Percentiles rank a stretch among this genome's conserved stretches.
These are phyloP conservation scores for Grallaria varia DNA, from an alignment of 2,113 vertebrate species.

Conservation along the genomic window DNA sequence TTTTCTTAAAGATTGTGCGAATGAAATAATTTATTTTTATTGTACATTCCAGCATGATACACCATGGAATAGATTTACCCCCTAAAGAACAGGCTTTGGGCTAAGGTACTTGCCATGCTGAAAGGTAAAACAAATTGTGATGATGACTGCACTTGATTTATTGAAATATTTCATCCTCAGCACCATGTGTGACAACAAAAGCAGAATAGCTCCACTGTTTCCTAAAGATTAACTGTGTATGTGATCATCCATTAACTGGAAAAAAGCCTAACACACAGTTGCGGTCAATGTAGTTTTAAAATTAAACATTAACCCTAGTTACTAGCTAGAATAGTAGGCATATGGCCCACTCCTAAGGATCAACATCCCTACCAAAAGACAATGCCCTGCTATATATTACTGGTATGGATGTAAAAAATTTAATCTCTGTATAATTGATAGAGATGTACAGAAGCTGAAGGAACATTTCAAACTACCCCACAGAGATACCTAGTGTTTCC, in stretches of 20 bases:
- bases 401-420: not conserved
- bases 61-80: not conserved
- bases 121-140: slow-evolving; percentile 45
- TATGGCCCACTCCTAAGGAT: not conserved
- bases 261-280: not conserved
- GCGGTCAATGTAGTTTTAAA: not conserved
- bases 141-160: not conserved
- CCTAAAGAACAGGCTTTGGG: not conserved
- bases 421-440: not conserved
- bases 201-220: not conserved
- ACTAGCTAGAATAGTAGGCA: not conserved
- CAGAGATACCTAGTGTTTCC: not conserved
- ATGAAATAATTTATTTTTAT: slow-evolving; percentile 49
- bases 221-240: not conserved
- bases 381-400: rapidly evolving
- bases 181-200: not conserved
- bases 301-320: not conserved
- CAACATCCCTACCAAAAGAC: not conserved
- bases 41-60: slow-evolving; percentile 28
- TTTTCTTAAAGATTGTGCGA: slow-evolving; percentile 15
- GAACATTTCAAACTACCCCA: not conserved
- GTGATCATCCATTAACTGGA: not conserved
- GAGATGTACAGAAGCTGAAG: not conserved
- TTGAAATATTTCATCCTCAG: slow-evolving; percentile 31
- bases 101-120: slow-evolving; percentile 18